Percentiles rank a stretch among this genome's conserved stretches.
Evolutionary conservation across 37 sponge, comb jelly and placozoan species (phyloP).

Genomic region (Eunapius fragilis): DNA sequence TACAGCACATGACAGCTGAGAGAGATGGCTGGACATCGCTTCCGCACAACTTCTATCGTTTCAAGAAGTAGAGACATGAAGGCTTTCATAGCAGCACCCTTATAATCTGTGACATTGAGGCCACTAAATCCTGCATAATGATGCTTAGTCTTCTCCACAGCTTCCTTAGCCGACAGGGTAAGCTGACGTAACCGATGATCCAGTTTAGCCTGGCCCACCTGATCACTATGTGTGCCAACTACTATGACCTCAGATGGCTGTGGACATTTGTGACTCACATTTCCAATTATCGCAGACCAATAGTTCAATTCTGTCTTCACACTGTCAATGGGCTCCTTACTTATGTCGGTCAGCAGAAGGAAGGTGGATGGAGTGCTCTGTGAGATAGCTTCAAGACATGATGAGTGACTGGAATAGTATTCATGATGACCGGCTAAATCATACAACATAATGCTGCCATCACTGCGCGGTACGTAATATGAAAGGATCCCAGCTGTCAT

Average conservation of each 20-base stretch:
- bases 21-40: background rate
- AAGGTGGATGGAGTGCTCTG: conserved; percentile 14
- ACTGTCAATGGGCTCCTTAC: conserved; percentile 7
- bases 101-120: background rate
- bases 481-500: conserved; percentile 47
- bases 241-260: conserved; percentile 33
- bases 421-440: conserved; percentile 48
- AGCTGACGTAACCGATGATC: background rate
- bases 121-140: background rate
- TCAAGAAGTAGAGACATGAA: background rate
- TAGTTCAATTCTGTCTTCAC: conserved; percentile 11
- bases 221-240: conserved; percentile 26
- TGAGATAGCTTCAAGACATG: conserved; percentile 4
- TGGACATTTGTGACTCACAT: background rate
- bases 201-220: background rate
- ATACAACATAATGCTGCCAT: conserved; percentile 14
- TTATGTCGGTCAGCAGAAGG: conserved; percentile 27
- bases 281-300: conserved; percentile 21
- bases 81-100: background rate
- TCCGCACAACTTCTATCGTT: background rate
- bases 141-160: background rate
- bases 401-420: conserved; percentile 32
- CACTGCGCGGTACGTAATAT: background rate
- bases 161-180: background rate
- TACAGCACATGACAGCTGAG: conserved; percentile 10